phyloP scores from a whole-genome alignment of 1,140 invertebrate species.

The Orchestia grillus region DNA sequence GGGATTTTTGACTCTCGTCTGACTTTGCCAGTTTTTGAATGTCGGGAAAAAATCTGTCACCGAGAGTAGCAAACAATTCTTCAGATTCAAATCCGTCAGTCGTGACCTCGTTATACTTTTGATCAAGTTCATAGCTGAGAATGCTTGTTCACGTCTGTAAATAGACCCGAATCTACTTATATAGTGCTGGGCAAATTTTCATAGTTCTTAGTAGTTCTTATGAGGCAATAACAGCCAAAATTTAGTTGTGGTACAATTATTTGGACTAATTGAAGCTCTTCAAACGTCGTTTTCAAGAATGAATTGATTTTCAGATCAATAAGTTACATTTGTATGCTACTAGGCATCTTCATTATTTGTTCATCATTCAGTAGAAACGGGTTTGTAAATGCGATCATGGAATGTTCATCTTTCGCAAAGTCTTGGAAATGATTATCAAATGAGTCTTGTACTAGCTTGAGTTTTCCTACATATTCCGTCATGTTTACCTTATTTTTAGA shows the following conservation, averaged over 20 bases:
- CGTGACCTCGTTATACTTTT: conserved; percentile 52
- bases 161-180: conserved; percentile 44
- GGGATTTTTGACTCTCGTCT: conserved; percentile 49
- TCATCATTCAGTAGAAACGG: conserved; percentile 58
- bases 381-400: conserved; percentile 56
- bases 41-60: not conserved
- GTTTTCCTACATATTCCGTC: conserved; percentile 53
- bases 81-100: conserved; percentile 58
- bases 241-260: conserved; percentile 33
- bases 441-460: conserved; percentile 28
- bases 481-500: conserved; percentile 51
- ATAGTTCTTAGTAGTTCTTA: conserved; percentile 56
- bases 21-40: conserved; percentile 58
- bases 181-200: conserved; percentile 48
- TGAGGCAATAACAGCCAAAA: conserved; percentile 40
- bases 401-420: conserved; percentile 58
- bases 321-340: conserved; percentile 58
- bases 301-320: conserved; percentile 58
- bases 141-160: conserved; percentile 59
- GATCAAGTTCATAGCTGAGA: conserved; percentile 54
- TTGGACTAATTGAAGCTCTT: conserved; percentile 47
- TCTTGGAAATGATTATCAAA: conserved; percentile 47
- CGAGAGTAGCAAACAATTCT: conserved; percentile 45
- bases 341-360: conserved; percentile 55
- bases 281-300: not conserved